These are phyloP conservation scores for Zosterops japonicus DNA, from an alignment of 2,113 vertebrate genomes.

Conservation along the genomic window DNA sequence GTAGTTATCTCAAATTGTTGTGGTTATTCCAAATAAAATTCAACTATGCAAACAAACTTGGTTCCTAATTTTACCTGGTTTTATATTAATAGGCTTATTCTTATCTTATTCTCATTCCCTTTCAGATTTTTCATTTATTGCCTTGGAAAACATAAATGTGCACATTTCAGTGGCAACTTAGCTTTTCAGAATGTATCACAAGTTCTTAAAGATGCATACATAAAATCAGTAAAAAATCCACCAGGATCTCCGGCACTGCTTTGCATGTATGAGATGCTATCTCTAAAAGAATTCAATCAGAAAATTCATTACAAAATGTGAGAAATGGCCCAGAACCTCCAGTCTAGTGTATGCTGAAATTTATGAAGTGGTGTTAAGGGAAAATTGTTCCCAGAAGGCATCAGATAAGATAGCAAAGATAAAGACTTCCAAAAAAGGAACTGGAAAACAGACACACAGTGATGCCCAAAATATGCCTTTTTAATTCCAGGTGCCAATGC, in stretches of 20 bases:
- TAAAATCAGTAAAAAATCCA: background rate
- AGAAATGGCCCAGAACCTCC: conserved; percentile 25
- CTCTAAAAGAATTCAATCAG: conserved; percentile 35
- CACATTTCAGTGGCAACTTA: background rate
- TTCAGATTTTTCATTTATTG: background rate
- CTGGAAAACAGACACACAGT: background rate
- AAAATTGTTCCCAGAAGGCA: conserved; percentile 40
- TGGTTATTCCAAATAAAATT: background rate
- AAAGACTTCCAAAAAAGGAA: conserved; percentile 12
- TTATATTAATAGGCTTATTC: background rate
- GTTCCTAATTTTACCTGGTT: background rate
- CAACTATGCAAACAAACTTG: background rate
- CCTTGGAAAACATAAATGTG: background rate
- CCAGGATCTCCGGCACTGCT: background rate
- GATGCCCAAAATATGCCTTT: background rate
- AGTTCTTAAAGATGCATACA: background rate
- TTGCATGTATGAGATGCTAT: conserved; percentile 24
- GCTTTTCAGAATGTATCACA: background rate
- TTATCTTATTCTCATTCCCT: background rate
- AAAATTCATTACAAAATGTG: conserved; percentile 50
- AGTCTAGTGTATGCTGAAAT: background rate
- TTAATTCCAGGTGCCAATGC: background rate
- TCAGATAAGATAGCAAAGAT: conserved; percentile 20
- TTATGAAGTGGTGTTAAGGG: conserved; percentile 20
- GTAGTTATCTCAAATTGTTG: background rate